Base-by-base conservation (phyloP, 1,140 invertebrate genomes). In the Myzus persicae region DNA sequence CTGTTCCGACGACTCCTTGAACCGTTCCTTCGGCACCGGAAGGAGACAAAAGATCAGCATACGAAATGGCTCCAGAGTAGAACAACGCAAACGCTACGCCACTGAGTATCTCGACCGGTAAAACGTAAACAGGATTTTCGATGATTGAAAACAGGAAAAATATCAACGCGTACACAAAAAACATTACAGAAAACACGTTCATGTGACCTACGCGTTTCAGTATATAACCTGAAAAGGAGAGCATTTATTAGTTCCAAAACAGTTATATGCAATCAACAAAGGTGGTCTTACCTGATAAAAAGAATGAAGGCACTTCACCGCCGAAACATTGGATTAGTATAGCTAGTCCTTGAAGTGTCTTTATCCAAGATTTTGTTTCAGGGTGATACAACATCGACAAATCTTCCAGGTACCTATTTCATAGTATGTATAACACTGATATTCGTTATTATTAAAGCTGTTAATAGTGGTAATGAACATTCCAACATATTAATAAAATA, bases 231-330 rank as follows among this genome's bases (percentile, higher is more conserved):
- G n/a, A 44, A 42, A 91, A 42, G 6, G 31, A 36, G 22, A 48
- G 36, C 20, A 36, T 11, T 48, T 2, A 38, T 20, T 51, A 36
- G 46, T 31, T 51, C 2, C 6, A 59, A 90, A 90, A 67, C 24
- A 2, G n/a, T 46, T 67, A 31, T 36, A 54, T n/a, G 31, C 14
- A 4, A 18, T 67, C 4, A 1, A 22, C n/a, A n/a, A n/a, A n/a
- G 31, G 18, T 67, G 1, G 36, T 94, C 94, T 94, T 94, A 96
- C 97, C 96, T n/a, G 98, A 98, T 22, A 98, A 94, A 95, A 98
- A 98, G 95, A 99, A 98, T 94, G 98, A 98, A 1, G 98, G 98
- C 93, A 98, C 95, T 95, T 99, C 98, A 22, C 98, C 98, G 40
- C 97, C 95, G 94, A 98, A 97, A 94, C 97, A 98, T 95, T 98